Conservation (phyloP, 2,888 invertebrate genomes). For the Andrena trimmerana region DNA sequence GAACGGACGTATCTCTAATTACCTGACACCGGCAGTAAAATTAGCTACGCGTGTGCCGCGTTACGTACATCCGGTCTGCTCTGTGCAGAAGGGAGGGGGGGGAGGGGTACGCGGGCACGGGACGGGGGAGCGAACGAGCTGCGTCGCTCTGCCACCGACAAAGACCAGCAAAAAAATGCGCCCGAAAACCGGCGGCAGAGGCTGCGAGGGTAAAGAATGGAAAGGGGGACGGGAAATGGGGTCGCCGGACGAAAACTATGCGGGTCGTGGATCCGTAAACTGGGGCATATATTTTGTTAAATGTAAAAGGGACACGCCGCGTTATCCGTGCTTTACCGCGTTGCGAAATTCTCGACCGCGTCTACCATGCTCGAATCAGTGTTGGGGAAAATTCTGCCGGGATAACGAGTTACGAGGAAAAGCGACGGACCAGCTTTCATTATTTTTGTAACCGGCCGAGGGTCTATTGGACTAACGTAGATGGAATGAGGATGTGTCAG, state of each 20-base stretch:
- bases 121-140: constrained; percentile 31
- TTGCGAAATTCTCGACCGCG: constrained; percentile 3
- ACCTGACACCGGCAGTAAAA: constrained; percentile 63
- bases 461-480: too few species aligned
- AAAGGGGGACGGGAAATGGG: constrained; percentile 34
- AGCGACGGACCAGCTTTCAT: background rate
- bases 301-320: constrained; percentile 35
- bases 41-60: constrained; percentile 55
- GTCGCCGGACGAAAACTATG: constrained; percentile 42
- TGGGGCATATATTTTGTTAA: constrained; percentile 46
- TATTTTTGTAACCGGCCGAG: too few species aligned
- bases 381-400: constrained; percentile 5
- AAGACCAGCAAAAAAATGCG: constrained; percentile 28
- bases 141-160: constrained; percentile 45
- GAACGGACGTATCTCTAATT: constrained; percentile 66
- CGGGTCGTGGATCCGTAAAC: constrained; percentile 32
- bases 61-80: background rate
- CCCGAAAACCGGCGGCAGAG: constrained; percentile 24
- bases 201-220: constrained; percentile 19
- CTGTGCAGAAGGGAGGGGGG: background rate
- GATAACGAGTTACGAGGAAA: background rate
- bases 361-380: background rate
- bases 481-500: too few species aligned
- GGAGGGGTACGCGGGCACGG: constrained; percentile 21
- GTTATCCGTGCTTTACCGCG: constrained; percentile 27